Percentiles rank a stretch among this genome's conserved stretches.
phyloP scores from a whole-genome alignment of 2,888 invertebrate genomes.

The Lamellibrachia columna region DNA sequence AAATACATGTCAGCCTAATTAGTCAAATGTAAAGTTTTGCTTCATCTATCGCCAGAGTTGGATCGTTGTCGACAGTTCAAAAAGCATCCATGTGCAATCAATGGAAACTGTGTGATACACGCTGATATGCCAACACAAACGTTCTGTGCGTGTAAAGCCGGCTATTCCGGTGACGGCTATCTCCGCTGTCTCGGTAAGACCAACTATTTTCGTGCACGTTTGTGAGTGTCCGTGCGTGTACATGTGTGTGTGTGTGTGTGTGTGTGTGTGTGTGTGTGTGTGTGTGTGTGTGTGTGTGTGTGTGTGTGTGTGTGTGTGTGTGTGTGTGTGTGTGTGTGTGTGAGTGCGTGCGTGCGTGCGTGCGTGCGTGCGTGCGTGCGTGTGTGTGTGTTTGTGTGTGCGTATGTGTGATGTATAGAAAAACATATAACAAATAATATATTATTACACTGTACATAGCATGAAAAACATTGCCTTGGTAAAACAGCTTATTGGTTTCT shows the following conservation, averaged over 20 bases:
- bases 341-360: neutral
- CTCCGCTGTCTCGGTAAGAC: conserved; percentile 20
- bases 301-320: neutral
- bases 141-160: conserved; percentile 19
- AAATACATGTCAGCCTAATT: neutral
- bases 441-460: no score
- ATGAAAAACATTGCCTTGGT: no score
- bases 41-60: neutral
- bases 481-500: no score
- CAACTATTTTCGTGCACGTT: neutral
- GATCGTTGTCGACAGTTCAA: conserved; percentile 16
- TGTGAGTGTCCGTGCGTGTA: neutral
- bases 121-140: neutral
- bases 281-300: neutral
- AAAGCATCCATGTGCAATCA: neutral
- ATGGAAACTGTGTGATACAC: conserved; percentile 22
- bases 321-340: neutral
- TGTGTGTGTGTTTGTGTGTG: neutral
- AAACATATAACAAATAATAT: no score
- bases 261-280: neutral
- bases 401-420: no score
- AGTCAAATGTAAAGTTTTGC: neutral
- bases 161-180: conserved; percentile 22
- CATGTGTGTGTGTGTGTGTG: neutral
- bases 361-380: neutral